Evolutionary conservation across 2,797 vertebrate genomes (phyloP).

Genomic region (Lacerta bilineata): DNA sequence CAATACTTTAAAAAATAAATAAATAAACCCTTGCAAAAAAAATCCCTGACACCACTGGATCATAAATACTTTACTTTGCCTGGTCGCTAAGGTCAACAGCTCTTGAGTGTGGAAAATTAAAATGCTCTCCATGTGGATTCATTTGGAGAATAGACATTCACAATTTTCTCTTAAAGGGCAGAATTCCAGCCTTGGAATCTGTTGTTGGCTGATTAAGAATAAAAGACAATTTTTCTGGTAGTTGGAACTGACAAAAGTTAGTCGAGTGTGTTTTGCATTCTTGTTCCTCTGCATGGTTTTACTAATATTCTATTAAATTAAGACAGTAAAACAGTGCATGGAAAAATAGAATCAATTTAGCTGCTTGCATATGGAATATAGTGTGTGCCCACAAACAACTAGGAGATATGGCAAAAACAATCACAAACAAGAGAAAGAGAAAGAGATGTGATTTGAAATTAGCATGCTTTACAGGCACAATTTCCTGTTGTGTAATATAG

Average conservation of each 20-base stretch:
- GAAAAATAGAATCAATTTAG: constrained; percentile 34
- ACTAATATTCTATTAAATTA: constrained; percentile 67
- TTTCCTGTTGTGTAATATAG: background rate
- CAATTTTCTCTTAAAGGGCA: constrained; percentile 61
- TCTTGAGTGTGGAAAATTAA: constrained; percentile 81
- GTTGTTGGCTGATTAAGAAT: constrained; percentile 63
- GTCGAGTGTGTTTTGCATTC: constrained; percentile 48
- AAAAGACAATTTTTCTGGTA: constrained; percentile 32
- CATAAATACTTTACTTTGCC: constrained; percentile 85
- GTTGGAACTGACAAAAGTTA: constrained; percentile 54
- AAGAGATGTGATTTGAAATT: constrained; percentile 40
- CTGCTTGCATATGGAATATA: constrained; percentile 44
- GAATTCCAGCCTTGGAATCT: constrained; percentile 54
- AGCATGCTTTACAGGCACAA: background rate
- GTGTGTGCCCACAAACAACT: background rate
- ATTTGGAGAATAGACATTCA: constrained; percentile 39
- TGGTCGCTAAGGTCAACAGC: constrained; percentile 79
- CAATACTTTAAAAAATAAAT: constrained; percentile 77
- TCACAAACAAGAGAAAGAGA: background rate
- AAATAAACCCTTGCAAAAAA: background rate
- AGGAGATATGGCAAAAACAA: background rate
- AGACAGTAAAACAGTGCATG: constrained; percentile 47
- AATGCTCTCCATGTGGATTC: constrained; percentile 74
- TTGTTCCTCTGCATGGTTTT: constrained; percentile 59
- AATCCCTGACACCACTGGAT: constrained; percentile 60